Base-by-base conservation (phyloP, 2,113 vertebrate genomes). In the Tragelaphus strepsiceros region DNA sequence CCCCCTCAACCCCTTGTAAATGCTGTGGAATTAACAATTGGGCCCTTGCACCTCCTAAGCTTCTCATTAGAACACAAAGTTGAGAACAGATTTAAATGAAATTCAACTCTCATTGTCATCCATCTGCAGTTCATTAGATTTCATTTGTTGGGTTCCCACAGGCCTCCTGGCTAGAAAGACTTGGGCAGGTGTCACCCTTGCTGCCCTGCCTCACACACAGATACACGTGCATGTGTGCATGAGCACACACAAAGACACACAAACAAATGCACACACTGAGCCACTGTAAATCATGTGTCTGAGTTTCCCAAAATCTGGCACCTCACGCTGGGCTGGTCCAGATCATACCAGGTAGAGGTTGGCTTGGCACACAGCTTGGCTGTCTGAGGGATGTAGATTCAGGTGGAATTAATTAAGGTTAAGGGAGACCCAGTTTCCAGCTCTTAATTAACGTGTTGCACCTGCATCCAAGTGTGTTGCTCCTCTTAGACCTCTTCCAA, bases 351-450 rank as follows among this genome's bases (percentile, higher is more conserved):
- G 56, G 21, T 81, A 67, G 78, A 89, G 9, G 64, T 3, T 62
- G 46, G 85, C 61, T 93, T 97, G 94, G 59, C 56, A 86, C 80
- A 84, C 13, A 28, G 28, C 54, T 89, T 86, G 51, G 19, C 24
- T 77, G 35, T 22, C n/a, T 24, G 53, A 92, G 49, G 49, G 54
- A 74, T 77, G 2, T 94, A 54, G 74, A 87, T 94, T 90, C 81
- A 30, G 46, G 13, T 61, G 43, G 74, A 91, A 86, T 92, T 93
- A 95, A 90, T 59, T 91, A 97, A 86, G 85, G 24, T 64, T 93
- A 97, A 86, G 85, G 32, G 53, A 92, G 39, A 92, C 92, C 32
- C 2, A 4, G 43, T 58, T 89, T 94, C 32, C 58, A 71, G 67
- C 16, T 92, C 59, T 43, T 96, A 64, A 92, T 94, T 49, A 87